phyloP scores from a whole-genome alignment of 2,113 vertebrate species.

The Cacatua alba region DNA sequence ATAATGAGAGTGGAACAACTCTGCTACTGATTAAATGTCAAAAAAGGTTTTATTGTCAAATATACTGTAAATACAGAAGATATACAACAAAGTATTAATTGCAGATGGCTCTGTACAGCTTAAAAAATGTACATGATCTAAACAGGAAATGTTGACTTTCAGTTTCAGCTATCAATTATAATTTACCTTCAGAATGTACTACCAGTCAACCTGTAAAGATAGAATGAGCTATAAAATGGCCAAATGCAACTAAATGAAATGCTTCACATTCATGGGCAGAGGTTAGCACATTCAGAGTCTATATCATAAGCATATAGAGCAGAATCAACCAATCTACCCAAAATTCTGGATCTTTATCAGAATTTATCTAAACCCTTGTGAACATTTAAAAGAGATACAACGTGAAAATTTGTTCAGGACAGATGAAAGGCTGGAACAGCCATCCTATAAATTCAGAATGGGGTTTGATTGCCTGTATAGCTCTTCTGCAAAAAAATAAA shows the following conservation, averaged over 20 bases:
- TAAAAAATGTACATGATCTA: neutral
- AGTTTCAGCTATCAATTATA: conserved; percentile 20
- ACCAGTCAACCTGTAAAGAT: neutral
- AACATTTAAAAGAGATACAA: neutral
- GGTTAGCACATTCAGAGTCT: neutral
- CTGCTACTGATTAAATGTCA: conserved; percentile 67
- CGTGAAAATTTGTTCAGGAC: neutral
- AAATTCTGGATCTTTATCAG: neutral
- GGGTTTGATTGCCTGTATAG: neutral
- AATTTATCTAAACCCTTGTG: neutral
- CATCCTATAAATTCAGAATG: neutral
- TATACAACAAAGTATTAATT: conserved; percentile 60
- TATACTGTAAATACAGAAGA: conserved; percentile 54
- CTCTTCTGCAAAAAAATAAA: neutral
- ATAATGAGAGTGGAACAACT: conserved; percentile 60
- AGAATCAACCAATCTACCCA: neutral
- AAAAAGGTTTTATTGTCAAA: conserved; percentile 68
- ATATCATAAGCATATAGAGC: fast-evolving
- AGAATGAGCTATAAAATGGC: neutral
- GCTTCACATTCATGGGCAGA: neutral
- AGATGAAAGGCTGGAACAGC: neutral
- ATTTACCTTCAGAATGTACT: neutral
- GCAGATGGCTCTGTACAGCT: conserved; percentile 4
- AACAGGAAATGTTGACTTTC: conserved; percentile 12
- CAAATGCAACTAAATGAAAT: neutral